These are phyloP conservation scores for Neopipo cinnamomea DNA, from an alignment of 2,113 vertebrate genomes.

Conservation along the genomic window DNA sequence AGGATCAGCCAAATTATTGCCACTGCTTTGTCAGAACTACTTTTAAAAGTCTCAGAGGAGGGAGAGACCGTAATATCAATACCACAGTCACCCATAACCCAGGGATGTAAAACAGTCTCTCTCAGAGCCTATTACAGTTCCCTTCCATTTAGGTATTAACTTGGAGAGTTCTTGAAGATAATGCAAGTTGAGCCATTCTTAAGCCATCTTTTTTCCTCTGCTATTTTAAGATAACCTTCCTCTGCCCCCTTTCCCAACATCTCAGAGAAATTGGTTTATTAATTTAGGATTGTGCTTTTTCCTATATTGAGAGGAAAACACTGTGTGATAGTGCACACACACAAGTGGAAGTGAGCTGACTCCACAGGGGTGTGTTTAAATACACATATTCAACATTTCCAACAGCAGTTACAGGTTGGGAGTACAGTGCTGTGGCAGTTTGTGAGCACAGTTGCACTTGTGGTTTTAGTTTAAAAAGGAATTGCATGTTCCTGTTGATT, in stretches of 20 bases:
- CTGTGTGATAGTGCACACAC: background rate
- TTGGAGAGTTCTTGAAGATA: background rate
- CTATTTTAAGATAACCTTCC: background rate
- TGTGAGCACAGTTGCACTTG: fast-evolving
- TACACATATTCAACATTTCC: background rate
- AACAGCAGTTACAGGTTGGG: background rate
- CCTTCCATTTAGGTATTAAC: background rate
- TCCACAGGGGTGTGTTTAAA: background rate
- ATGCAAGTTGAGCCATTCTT: background rate
- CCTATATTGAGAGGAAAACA: background rate
- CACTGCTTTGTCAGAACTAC: background rate
- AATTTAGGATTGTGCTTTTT: background rate
- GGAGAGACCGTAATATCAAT: fast-evolving
- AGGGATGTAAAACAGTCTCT: background rate
- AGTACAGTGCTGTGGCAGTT: background rate
- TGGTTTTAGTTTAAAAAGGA: background rate
- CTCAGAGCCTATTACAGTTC: background rate
- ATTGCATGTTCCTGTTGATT: background rate
- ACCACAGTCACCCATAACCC: background rate
- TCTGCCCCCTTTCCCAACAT: background rate
- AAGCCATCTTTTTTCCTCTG: background rate
- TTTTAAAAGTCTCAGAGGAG: background rate
- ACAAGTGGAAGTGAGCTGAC: background rate
- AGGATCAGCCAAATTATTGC: background rate
- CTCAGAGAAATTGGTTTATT: background rate